Evolutionary conservation across 2,113 vertebrate species (phyloP), one percentile per base, ranked within the genome.

Genomic region (Melanostigma gelatinosum): DNA sequence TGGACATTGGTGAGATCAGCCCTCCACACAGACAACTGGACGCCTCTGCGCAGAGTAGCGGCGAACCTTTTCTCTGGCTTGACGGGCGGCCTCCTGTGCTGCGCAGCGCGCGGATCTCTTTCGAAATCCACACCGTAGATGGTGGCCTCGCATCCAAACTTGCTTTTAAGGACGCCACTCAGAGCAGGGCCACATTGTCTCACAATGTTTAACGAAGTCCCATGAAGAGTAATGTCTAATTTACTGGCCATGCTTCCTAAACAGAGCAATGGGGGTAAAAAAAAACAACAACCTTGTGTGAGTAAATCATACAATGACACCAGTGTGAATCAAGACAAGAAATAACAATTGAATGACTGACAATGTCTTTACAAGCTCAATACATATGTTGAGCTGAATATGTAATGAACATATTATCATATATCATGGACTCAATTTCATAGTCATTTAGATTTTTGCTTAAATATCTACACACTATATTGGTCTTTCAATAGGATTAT

Each of bases 1-100:
- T 0, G 0, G 13, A 97, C 96, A 63, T 4, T 82, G 65, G 95
- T 94, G 36, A 99, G 95, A 91, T 99, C 96, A 18, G 82, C 96
- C 85, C 94, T 96, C 95, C 91, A 97, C 69, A 98, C 97, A 0
- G 95, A 96, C 48, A 99, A 4, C 8, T 80, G 55, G 22, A 96
- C 18, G 12, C 84, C 82, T 0, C 32, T 0, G 1, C 0, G 15
- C 27, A 97, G 22, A 4, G 0, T 75, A 71, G 72, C 87, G 61
- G 60, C 86, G 72, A 94, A 96, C n/a, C 95, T 93, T 64, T 85
- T 87, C 29, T 32, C 72, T 64, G 70, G 4, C 4, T 48, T 1
- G 0, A 0, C 18, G 3, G 3, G 0, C 8, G 58, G 50, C 1
- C 1, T 58, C 1, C 12, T 50, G 3, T 36, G 9, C 13, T 34